Evolutionary conservation across 2,888 invertebrate species (phyloP).

Genomic region (Stenolophus ochropezus): DNA sequence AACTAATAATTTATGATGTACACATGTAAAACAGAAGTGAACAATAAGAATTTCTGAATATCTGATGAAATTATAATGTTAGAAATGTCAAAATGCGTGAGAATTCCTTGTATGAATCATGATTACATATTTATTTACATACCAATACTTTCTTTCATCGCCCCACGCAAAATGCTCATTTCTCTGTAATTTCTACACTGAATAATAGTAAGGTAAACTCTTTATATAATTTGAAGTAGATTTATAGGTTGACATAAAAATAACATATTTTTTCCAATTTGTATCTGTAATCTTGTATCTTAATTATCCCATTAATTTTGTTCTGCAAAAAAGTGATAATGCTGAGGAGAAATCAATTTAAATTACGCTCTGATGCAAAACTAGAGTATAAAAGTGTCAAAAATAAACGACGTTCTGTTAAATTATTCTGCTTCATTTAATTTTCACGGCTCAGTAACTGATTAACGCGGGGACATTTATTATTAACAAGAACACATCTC

Average conservation of each 20-base stretch:
- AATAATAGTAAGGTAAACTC: background rate
- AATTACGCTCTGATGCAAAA: background rate
- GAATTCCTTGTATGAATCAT: background rate
- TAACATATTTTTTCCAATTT: background rate
- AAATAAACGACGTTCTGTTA: conserved; percentile 11
- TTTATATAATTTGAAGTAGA: background rate
- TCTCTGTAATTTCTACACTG: background rate
- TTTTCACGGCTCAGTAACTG: conserved; percentile 25
- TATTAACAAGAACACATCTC: conserved; percentile 38
- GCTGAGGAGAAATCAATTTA: conserved; percentile 1
- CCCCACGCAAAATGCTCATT: background rate
- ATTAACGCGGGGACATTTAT: conserved; percentile 34
- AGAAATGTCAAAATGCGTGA: background rate
- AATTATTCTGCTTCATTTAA: conserved; percentile 35
- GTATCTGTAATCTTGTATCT: background rate
- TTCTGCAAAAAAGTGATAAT: background rate
- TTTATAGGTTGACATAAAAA: background rate
- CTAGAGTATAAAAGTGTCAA: conserved; percentile 25
- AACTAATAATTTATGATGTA: too few species aligned
- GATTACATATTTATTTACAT: background rate
- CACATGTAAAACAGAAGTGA: background rate
- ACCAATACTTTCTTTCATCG: background rate
- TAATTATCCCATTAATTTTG: background rate
- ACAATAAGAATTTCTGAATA: background rate
- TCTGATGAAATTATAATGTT: background rate